Conservation (phyloP, 2,797 vertebrate species). For the Enteromius anoplus region DNA sequence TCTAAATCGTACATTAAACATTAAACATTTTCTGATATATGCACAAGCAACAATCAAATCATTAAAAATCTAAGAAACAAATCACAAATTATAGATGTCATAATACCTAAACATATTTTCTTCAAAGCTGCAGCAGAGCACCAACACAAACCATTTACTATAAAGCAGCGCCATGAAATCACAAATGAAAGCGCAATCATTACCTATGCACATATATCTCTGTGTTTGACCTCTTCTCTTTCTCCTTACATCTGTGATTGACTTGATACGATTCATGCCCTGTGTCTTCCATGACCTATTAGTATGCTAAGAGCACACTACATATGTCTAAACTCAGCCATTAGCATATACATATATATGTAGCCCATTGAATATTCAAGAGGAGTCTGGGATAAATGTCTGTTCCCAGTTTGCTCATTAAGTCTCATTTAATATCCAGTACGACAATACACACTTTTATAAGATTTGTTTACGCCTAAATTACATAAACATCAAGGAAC, state of each 20-base stretch:
- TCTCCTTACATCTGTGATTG: conserved; percentile 43
- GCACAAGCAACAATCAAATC: neutral
- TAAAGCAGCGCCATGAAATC: conserved; percentile 7
- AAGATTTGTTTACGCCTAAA: conserved; percentile 54
- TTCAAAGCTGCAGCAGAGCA: neutral
- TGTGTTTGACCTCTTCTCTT: conserved; percentile 45
- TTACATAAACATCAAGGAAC: conserved; percentile 51
- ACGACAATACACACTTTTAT: conserved; percentile 41
- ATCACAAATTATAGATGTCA: neutral
- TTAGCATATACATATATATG: conserved; percentile 51
- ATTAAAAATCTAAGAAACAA: neutral
- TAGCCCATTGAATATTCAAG: conserved; percentile 53
- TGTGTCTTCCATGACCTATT: conserved; percentile 52
- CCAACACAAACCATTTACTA: conserved; percentile 18
- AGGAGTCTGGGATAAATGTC: conserved; percentile 43
- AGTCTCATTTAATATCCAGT: conserved; percentile 50
- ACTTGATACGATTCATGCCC: conserved; percentile 43
- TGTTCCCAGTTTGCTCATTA: conserved; percentile 53
- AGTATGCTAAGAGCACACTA: conserved; percentile 53
- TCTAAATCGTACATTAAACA: neutral
- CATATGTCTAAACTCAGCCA: conserved; percentile 45
- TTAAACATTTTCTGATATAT: neutral
- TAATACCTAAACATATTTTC: conserved; percentile 5
- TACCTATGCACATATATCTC: conserved; percentile 30
- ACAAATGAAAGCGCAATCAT: conserved; percentile 2